A percentile compares a stretch with the other conserved stretches of the same genome.
phyloP scores from a whole-genome alignment of 2,888 invertebrate genomes.

The Brachyptera putata region DNA sequence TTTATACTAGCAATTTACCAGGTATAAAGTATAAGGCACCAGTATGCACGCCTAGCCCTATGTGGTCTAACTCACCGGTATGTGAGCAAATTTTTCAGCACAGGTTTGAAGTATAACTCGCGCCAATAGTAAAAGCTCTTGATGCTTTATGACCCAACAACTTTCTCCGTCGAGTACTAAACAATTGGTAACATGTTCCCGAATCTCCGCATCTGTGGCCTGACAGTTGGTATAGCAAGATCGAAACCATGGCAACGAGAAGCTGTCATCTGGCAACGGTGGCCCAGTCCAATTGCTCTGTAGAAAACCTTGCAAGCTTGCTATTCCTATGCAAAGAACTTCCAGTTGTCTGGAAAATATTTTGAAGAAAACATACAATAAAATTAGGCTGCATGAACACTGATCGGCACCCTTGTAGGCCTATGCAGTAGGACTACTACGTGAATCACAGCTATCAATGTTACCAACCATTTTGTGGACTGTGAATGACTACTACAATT shows the following conservation, averaged over 20 bases:
- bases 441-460: too few species aligned
- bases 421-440: not conserved
- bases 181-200: constrained; percentile 36
- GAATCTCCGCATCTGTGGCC: not conserved
- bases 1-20: too few species aligned
- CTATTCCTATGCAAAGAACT: constrained; percentile 22
- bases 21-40: too few species aligned
- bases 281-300: constrained; percentile 83
- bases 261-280: constrained; percentile 35
- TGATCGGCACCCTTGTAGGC: too few species aligned
- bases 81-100: constrained; percentile 6
- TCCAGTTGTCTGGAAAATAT: constrained; percentile 23
- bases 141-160: constrained; percentile 57
- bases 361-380: not conserved
- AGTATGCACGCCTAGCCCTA: too few species aligned
- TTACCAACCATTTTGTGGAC: too few species aligned
- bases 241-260: constrained; percentile 16
- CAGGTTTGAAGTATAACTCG: constrained; percentile 35
- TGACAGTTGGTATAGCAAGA: not conserved
- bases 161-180: constrained; percentile 63
- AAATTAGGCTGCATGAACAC: too few species aligned
- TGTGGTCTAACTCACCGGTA: too few species aligned
- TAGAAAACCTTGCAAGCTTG: constrained; percentile 51
- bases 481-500: too few species aligned
- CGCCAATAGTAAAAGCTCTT: constrained; percentile 47